These are phyloP conservation scores for Dipus sagitta DNA, from an alignment of 2,797 vertebrate species.

Conservation along the genomic window DNA sequence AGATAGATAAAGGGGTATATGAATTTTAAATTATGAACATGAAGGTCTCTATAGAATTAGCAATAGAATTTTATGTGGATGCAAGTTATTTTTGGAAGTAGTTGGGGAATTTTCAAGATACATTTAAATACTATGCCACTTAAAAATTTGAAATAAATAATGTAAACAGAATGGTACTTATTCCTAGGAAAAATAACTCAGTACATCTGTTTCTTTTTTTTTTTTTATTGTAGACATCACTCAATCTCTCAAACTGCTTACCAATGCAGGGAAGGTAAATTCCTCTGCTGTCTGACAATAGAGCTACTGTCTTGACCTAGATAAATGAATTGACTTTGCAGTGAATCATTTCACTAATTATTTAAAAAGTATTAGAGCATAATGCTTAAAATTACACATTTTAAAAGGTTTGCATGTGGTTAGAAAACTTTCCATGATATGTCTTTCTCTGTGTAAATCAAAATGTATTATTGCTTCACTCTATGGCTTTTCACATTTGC, in stretches of 20 bases:
- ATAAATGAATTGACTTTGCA: not conserved
- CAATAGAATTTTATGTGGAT: not conserved
- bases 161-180: not conserved
- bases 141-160: constrained; percentile 43
- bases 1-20: constrained; percentile 46
- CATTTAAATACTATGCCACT: constrained; percentile 9
- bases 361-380: not conserved
- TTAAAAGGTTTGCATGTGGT: not conserved
- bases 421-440: not conserved
- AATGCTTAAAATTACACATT: not conserved
- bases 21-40: constrained; percentile 36
- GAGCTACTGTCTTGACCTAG: not conserved
- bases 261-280: not conserved
- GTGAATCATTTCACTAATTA: constrained; percentile 42
- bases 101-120: constrained; percentile 18
- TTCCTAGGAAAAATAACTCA: not conserved
- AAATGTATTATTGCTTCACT: not conserved
- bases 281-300: not conserved
- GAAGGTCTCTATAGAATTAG: constrained; percentile 56
- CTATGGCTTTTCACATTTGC: not conserved
- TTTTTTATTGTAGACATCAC: not conserved
- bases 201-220: not conserved
- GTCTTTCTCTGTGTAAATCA: not conserved
- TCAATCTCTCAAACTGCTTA: not conserved
- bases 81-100: constrained; percentile 48